Percentiles rank a stretch among this genome's conserved stretches.
These are phyloP conservation scores for Formica exsecta DNA, from an alignment of 1,140 invertebrate genomes.

Conservation along the genomic window DNA sequence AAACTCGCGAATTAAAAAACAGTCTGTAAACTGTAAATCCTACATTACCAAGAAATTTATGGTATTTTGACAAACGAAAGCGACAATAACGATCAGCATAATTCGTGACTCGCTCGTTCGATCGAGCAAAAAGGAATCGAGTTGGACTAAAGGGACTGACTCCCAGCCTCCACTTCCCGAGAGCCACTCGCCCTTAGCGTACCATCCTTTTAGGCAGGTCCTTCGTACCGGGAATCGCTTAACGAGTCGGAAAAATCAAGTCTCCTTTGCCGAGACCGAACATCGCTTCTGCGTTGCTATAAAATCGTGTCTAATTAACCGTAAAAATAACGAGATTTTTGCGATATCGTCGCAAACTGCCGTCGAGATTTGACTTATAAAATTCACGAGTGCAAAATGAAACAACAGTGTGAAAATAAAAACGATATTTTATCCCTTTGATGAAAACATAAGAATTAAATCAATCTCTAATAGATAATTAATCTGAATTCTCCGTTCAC, in stretches of 20 bases:
- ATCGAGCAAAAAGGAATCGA: constrained; percentile 62
- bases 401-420: constrained; percentile 1
- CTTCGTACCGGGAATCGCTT: constrained; percentile 78
- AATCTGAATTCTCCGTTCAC: constrained; percentile 2
- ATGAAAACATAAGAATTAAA: neutral
- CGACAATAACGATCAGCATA: constrained; percentile 71
- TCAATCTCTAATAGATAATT: constrained; percentile 7
- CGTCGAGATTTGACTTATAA: constrained; percentile 71
- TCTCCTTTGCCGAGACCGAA: constrained; percentile 65
- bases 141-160: constrained; percentile 36
- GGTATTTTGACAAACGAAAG: constrained; percentile 40
- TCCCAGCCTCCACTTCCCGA: constrained; percentile 6
- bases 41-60: neutral
- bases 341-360: constrained; percentile 58
- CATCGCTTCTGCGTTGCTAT: constrained; percentile 66
- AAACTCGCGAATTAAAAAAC: neutral
- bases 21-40: neutral
- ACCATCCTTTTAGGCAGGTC: constrained; percentile 58
- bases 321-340: constrained; percentile 86
- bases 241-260: constrained; percentile 85
- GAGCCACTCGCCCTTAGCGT: constrained; percentile 52
- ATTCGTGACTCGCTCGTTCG: constrained; percentile 66
- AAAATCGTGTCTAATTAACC: constrained; percentile 83
- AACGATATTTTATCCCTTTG: neutral
- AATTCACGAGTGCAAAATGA: neutral